These are phyloP conservation scores for Ramazzottius varieornatus DNA, from an alignment of 2,888 invertebrate species.

Conservation along the genomic window DNA sequence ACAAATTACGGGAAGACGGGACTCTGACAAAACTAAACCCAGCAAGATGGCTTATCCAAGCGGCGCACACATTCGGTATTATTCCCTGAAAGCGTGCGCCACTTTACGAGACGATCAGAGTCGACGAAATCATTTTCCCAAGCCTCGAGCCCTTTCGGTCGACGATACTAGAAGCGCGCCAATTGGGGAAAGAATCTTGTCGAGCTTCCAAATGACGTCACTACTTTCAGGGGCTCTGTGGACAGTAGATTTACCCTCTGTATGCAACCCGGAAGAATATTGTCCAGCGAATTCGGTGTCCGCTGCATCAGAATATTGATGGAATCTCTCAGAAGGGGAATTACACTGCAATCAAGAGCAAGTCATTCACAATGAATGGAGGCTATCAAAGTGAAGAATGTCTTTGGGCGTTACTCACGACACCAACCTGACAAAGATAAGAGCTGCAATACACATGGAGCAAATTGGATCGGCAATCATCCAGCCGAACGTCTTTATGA, in stretches of 20 bases:
- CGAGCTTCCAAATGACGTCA: too few species aligned
- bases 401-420: too few species aligned
- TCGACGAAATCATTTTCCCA: too few species aligned
- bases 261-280: slow-evolving; percentile 56
- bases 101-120: too few species aligned
- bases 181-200: too few species aligned
- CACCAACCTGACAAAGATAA: slow-evolving; percentile 72
- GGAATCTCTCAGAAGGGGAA: slow-evolving; percentile 37
- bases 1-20: too few species aligned
- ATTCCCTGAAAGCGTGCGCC: too few species aligned
- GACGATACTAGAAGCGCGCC: too few species aligned
- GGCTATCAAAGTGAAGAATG: neutral
- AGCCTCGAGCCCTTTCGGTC: too few species aligned
- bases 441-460: slow-evolving; percentile 73
- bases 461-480: slow-evolving; percentile 95
- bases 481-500: slow-evolving; percentile 89
- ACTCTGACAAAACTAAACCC: neutral
- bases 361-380: slow-evolving; percentile 4
- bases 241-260: slow-evolving; percentile 34
- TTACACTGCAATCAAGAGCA: slow-evolving; percentile 18
- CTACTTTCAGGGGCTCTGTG: too few species aligned
- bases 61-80: neutral
- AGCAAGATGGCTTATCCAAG: neutral
- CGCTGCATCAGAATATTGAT: slow-evolving; percentile 74
- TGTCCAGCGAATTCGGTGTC: slow-evolving; percentile 55